phyloP scores from a whole-genome alignment of 2,797 vertebrate species.

The Coracias cyanogaster region DNA sequence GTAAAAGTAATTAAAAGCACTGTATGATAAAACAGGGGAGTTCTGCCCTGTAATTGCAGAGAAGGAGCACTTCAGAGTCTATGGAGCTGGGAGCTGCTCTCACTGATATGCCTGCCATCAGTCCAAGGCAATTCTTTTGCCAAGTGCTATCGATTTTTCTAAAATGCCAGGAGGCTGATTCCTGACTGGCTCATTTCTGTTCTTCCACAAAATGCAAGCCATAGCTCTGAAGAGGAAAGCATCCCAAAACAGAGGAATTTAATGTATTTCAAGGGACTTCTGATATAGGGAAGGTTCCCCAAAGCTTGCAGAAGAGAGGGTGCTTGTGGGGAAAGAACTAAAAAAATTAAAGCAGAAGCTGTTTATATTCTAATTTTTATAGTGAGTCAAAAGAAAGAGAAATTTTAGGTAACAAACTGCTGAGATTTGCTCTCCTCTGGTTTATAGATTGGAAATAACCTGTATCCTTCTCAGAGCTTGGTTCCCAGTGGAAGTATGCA shows the following conservation, averaged over 20 bases:
- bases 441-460: not conserved
- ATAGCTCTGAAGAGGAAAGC: not conserved
- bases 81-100: not conserved
- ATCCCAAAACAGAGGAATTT: not conserved
- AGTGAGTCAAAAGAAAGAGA: not conserved
- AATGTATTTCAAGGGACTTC: not conserved
- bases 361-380: not conserved
- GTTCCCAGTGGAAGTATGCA: not conserved
- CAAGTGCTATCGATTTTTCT: constrained; percentile 21
- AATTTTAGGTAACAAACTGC: not conserved
- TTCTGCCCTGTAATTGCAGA: not conserved
- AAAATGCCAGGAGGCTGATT: not conserved
- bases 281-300: not conserved
- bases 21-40: not conserved
- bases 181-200: not conserved
- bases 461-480: not conserved
- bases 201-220: not conserved
- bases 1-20: not conserved
- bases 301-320: not conserved
- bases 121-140: not conserved
- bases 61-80: not conserved
- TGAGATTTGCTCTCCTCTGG: constrained; percentile 12
- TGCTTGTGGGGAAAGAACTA: not conserved
- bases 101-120: not conserved
- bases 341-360: not conserved